Evolutionary conservation across 2,113 vertebrate species (phyloP).

Genomic region (Plectropomus leopardus): DNA sequence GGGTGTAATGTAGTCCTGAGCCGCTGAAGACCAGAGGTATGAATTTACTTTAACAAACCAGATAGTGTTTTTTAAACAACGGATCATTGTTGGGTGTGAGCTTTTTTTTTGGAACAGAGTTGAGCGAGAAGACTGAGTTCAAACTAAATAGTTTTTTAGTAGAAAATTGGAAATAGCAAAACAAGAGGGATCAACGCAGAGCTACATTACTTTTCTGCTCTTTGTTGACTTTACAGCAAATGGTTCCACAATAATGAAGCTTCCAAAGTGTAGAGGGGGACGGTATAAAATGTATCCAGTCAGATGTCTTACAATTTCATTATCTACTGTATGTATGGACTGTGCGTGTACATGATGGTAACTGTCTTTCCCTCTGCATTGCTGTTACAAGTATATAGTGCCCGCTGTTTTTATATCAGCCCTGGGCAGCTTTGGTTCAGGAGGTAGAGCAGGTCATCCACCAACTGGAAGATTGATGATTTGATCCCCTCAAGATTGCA

Average conservation of each 20-base stretch:
- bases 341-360: too few species aligned
- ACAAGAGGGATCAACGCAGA: background rate
- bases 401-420: background rate
- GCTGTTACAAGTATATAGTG: background rate
- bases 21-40: background rate
- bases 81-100: background rate
- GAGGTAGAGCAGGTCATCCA: too few species aligned
- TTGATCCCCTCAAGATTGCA: too few species aligned
- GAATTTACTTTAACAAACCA: background rate
- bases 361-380: too few species aligned
- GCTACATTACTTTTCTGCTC: background rate
- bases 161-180: background rate
- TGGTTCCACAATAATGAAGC: background rate
- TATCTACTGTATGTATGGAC: too few species aligned
- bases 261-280: background rate
- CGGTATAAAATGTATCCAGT: too few species aligned
- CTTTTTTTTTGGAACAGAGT: background rate
- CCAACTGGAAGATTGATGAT: too few species aligned
- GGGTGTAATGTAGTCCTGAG: too few species aligned
- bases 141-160: background rate
- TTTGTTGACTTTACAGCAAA: conserved; percentile 4
- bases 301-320: too few species aligned
- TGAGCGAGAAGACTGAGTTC: background rate
- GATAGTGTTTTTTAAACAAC: background rate
- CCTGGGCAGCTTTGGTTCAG: background rate